Conservation (phyloP, 2,797 vertebrate genomes). For the Thamnophis elegans region DNA sequence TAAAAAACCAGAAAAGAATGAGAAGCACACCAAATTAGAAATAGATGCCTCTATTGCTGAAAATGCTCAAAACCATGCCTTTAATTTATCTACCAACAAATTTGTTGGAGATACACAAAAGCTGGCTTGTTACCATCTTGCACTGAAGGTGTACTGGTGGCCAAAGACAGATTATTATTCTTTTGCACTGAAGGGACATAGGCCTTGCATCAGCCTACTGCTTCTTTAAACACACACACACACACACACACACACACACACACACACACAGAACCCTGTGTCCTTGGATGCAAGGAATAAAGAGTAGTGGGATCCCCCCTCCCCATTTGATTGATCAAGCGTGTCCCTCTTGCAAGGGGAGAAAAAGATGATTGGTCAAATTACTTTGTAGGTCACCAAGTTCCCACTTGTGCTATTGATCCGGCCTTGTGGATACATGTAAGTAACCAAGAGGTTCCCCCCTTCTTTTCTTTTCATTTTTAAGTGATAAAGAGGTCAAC, state of each 20-base stretch:
- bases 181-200: conserved; percentile 57
- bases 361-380: conserved; percentile 23
- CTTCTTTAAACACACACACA: not conserved
- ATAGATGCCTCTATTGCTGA: not conserved
- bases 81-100: not conserved
- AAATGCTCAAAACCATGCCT: not conserved
- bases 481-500: conserved; percentile 31
- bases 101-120: not conserved
- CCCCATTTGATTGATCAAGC: conserved; percentile 4
- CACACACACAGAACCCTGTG: not conserved
- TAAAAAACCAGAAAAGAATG: not conserved
- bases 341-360: not conserved
- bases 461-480: conserved; percentile 3
- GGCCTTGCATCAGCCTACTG: conserved; percentile 47
- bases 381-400: conserved; percentile 21
- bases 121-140: not conserved
- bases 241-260: too few relatives aligned
- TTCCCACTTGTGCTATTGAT: conserved; percentile 34
- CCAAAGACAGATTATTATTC: conserved; percentile 54
- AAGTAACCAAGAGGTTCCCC: conserved; percentile 20
- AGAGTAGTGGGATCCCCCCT: not conserved
- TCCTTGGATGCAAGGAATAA: not conserved
- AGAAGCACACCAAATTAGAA: not conserved
- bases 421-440: conserved; percentile 25
- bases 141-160: conserved; percentile 40